A percentile compares a stretch with the other conserved stretches of the same genome.
Conservation (phyloP, 2,113 vertebrate genomes). For the Anolis sagrei region DNA sequence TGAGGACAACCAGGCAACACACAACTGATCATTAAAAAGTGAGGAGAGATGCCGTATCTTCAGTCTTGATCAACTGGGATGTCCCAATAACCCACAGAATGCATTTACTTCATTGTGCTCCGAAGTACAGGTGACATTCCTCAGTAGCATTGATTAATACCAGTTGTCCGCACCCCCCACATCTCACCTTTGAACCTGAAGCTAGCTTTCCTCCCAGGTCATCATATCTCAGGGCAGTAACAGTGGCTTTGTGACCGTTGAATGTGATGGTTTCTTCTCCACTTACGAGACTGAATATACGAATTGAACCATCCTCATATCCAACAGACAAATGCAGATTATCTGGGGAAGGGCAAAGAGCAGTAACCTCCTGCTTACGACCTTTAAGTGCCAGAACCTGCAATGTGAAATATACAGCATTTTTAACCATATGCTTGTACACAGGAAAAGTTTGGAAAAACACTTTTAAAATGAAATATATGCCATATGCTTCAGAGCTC, state of each 20-base stretch:
- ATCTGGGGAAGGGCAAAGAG: conserved; percentile 89
- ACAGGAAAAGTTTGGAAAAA: neutral
- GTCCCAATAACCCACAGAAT: too few species aligned
- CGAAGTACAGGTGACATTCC: neutral
- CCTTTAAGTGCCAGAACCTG: conserved; percentile 94
- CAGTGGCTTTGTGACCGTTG: conserved; percentile 91
- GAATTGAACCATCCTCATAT: conserved; percentile 91
- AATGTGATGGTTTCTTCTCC: conserved; percentile 89
- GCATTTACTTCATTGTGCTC: too few species aligned
- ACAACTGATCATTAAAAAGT: too few species aligned
- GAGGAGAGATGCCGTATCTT: too few species aligned
- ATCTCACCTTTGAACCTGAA: conserved; percentile 91
- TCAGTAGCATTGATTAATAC: neutral
- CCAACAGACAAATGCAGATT: conserved; percentile 91
- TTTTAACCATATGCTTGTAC: accelerated
- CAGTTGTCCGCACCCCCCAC: neutral
- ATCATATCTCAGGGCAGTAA: conserved; percentile 89
- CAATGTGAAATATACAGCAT: conserved; percentile 27
- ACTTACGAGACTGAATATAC: conserved; percentile 88
- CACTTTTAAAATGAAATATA: neutral
- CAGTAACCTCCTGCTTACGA: conserved; percentile 90
- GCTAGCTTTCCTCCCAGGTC: conserved; percentile 88
- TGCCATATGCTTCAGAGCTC: neutral
- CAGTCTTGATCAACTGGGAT: too few species aligned
- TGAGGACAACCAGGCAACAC: too few species aligned